Evolutionary conservation across 1,140 invertebrate species (phyloP), one percentile per base, ranked within the genome.

Genomic region (Notospermus geniculatus): DNA sequence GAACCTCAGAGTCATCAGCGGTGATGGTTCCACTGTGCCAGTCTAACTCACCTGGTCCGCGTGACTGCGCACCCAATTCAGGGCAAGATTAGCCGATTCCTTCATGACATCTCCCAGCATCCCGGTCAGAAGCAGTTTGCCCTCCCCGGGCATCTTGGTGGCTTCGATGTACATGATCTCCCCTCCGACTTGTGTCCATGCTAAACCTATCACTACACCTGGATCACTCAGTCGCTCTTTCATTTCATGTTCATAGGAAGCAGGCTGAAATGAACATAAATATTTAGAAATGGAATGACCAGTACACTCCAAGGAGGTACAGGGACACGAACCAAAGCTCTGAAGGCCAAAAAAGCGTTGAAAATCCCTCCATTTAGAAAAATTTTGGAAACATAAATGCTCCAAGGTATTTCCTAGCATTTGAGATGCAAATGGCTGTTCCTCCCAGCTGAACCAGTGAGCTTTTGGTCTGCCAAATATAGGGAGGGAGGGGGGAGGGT

Each of bases 41-140:
- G n/a, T 36, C 15, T 36, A 15, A 63, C 62, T 62, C 69, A 85
- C 83, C 76, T 81, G 67, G 46, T 69, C 60, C 2, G 78, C 75
- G 76, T 83, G 76, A 22, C 75, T 76, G 25, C 84, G 75, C 30
- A 87, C 76, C 82, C 84, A 87, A 67, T 82, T 84, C n/a, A 85
- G 70, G 17, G 86, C 86, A 13, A 86, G 72, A 54, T 80, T 79
- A 13, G 85, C 85, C 27, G 86, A 87, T 75, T 88, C 86, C 69
- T 86, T 84, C 82, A 88, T 85, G 1, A 87, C 84, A 61, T 84
- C 80, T 1, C 86, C 86, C n/a, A 87, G 74, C 53, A 85, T 82
- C 39, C 87, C 86, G 23, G 86, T 88, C n/a, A 86, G 71, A 1
- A 80, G 80, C n/a, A 87, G 68, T 55, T 83, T 80, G 2, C 85